A percentile compares a stretch with the other conserved stretches of the same genome.
Conservation (phyloP, 2,797 vertebrate species). For the Tympanoctomys barrerae region DNA sequence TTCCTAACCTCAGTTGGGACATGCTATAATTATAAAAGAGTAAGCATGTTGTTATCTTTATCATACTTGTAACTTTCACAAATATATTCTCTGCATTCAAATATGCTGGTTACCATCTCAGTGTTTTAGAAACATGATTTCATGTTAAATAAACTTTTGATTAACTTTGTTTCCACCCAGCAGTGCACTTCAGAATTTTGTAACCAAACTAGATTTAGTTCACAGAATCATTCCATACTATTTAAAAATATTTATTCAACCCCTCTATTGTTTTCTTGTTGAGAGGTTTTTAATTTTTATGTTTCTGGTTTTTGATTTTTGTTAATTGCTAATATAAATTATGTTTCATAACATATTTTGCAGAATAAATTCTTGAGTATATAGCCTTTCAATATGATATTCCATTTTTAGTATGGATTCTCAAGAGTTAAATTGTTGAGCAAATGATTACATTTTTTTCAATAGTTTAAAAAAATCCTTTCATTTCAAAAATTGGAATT, state of each 20-base stretch:
- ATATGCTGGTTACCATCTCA: background rate
- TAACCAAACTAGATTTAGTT: background rate
- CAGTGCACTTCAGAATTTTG: background rate
- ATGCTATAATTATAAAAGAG: background rate
- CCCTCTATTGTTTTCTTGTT: background rate
- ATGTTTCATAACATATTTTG: background rate
- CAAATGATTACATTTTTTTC: background rate
- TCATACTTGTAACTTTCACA: background rate
- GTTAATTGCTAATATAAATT: background rate
- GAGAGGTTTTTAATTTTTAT: conserved; percentile 21
- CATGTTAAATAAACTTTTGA: background rate
- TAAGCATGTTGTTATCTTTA: background rate
- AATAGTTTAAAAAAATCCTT: conserved; percentile 3
- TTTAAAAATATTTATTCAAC: background rate
- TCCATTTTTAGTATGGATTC: background rate
- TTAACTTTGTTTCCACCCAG: background rate
- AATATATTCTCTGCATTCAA: background rate
- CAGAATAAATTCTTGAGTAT: conserved; percentile 14
- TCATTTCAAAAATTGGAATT: conserved; percentile 13
- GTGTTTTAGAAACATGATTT: background rate
- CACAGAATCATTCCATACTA: background rate
- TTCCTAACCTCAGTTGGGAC: background rate
- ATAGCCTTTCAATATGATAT: background rate
- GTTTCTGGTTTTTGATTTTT: background rate
- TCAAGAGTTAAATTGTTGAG: background rate